Percentiles rank a stretch among this genome's conserved stretches.
phyloP scores from a whole-genome alignment of 2,797 vertebrate species.

The Coendou prehensilis region DNA sequence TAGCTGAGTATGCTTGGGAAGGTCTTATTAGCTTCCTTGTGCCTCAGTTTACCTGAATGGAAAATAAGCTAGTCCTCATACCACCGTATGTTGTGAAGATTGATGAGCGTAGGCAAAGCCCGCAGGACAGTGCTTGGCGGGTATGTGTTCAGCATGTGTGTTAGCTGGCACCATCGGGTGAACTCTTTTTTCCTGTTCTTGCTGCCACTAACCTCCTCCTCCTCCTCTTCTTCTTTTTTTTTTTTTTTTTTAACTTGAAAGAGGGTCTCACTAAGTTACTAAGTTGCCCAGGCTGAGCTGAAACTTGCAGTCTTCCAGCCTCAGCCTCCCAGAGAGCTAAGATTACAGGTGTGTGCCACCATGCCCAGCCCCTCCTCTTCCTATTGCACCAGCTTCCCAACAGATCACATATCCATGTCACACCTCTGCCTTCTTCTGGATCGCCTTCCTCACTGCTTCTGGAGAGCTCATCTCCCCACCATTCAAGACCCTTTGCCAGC shows the following conservation, averaged over 20 bases:
- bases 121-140: no score
- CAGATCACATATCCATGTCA: neutral
- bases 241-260: neutral
- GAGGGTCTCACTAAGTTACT: neutral
- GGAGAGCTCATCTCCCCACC: neutral
- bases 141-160: neutral
- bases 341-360: neutral
- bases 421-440: rapidly evolving
- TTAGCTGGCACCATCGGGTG: rapidly evolving
- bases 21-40: neutral
- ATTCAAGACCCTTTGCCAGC: neutral
- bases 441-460: neutral
- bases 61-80: neutral
- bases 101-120: no score
- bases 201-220: neutral
- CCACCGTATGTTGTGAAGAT: neutral
- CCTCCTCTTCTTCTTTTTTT: neutral
- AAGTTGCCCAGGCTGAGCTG: neutral
- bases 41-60: neutral
- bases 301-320: neutral
- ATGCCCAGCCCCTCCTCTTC: neutral
- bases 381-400: neutral
- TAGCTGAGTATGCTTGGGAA: neutral
- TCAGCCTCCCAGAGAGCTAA: neutral
- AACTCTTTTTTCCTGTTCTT: neutral